phyloP scores from a whole-genome alignment of 2,888 invertebrate genomes.

The Euplagia quadripunctaria region DNA sequence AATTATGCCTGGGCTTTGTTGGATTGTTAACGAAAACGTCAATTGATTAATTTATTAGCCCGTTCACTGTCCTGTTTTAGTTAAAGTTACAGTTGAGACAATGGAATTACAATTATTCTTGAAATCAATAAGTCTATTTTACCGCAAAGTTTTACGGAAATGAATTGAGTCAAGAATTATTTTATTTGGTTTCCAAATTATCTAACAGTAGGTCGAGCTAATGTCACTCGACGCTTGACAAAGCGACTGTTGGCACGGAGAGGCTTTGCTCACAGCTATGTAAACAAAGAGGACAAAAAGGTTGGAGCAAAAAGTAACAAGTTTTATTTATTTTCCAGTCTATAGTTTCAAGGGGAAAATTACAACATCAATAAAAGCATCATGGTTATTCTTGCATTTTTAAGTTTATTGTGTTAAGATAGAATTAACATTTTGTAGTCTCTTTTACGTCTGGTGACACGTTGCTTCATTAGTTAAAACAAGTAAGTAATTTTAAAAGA shows the following conservation, averaged over 20 bases:
- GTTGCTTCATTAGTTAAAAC: not conserved
- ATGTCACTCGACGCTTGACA: conserved; percentile 84
- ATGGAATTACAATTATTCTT: conserved; percentile 9
- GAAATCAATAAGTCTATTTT: conserved; percentile 45
- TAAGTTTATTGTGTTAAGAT: conserved; percentile 21
- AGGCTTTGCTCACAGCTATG: conserved; percentile 80
- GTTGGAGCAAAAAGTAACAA: conserved; percentile 73
- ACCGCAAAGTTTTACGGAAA: conserved; percentile 53
- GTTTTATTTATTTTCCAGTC: conserved; percentile 73
- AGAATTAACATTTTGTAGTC: conserved; percentile 13
- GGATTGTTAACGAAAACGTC: not conserved
- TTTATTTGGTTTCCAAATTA: conserved; percentile 82
- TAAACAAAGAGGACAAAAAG: conserved; percentile 80
- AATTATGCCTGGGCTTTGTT: not conserved
- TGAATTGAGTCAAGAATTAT: conserved; percentile 69
- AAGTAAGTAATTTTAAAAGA: too few species aligned
- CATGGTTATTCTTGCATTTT: conserved; percentile 36
- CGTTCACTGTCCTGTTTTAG: conserved; percentile 8
- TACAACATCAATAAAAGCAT: conserved; percentile 53
- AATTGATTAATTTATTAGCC: conserved; percentile 10
- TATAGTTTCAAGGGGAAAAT: conserved; percentile 61
- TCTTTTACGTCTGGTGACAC: not conserved
- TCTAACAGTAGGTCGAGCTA: conserved; percentile 81
- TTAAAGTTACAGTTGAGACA: not conserved
- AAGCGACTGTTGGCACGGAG: conserved; percentile 85